Conservation (phyloP, 2,888 invertebrate species). For the Calliphora vomitoria region DNA sequence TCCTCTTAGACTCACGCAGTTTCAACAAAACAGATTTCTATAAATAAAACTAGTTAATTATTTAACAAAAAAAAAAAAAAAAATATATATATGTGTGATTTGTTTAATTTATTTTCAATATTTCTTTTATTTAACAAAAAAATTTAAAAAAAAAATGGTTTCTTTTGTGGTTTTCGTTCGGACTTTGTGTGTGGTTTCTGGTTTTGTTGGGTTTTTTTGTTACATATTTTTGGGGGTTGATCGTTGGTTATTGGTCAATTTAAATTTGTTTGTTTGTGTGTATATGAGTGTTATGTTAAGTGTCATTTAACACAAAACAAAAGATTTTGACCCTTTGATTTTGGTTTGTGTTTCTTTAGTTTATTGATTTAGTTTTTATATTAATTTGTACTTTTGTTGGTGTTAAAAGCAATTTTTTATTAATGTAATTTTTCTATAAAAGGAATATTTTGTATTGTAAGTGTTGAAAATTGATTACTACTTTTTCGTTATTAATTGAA, state of each 20-base stretch:
- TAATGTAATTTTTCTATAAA: background rate
- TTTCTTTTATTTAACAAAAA: background rate
- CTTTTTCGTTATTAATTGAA: background rate
- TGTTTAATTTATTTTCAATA: background rate
- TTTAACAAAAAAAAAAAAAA: background rate
- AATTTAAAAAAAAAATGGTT: background rate
- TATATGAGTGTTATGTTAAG: background rate
- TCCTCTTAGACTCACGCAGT: background rate
- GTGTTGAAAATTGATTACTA: background rate
- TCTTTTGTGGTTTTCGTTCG: background rate
- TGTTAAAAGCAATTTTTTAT: constrained; percentile 7
- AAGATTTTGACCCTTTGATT: constrained; percentile 4
- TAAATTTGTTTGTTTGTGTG: background rate
- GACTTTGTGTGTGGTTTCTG: constrained; percentile 9
- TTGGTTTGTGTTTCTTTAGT: background rate
- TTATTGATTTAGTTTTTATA: background rate
- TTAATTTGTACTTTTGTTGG: background rate
- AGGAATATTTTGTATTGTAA: background rate
- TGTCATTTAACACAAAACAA: constrained; percentile 28
- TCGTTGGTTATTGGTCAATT: background rate
- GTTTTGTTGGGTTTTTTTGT: background rate
- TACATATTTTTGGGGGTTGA: constrained; percentile 9
- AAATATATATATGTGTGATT: background rate
- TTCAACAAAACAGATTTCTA: background rate
- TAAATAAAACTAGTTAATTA: constrained; percentile 7